Percentiles rank a stretch among this genome's conserved stretches.
Conservation (phyloP, 2,888 invertebrate species). For the Scrobipalpa atriplicella region DNA sequence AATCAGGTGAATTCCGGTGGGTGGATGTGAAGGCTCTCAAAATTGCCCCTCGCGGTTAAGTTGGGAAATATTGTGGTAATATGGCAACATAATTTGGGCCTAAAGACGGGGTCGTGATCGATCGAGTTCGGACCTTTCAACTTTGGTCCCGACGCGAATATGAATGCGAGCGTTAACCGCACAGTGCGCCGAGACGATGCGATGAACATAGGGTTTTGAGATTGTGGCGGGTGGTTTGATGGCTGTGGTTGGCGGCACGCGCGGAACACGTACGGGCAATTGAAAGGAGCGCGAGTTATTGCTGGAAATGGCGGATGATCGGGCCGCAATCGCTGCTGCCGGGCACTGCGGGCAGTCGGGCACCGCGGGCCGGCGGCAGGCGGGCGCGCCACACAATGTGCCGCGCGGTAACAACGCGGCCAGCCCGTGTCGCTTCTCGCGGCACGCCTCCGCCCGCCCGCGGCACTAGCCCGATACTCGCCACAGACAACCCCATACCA, state of each 20-base stretch:
- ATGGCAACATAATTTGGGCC: slow-evolving; percentile 31
- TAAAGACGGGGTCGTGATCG: slow-evolving; percentile 45
- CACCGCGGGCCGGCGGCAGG: slow-evolving; percentile 23
- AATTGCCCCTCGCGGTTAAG: slow-evolving; percentile 67
- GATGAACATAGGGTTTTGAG: slow-evolving; percentile 69
- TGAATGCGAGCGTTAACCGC: slow-evolving; percentile 50
- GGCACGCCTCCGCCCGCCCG: slow-evolving; percentile 51
- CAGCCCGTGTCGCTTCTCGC: slow-evolving; percentile 51
- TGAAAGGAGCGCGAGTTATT: slow-evolving; percentile 75
- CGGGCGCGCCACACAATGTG: slow-evolving; percentile 65
- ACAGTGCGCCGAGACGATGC: slow-evolving; percentile 45
- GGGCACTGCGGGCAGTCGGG: slow-evolving; percentile 47
- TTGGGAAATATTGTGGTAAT: slow-evolving; percentile 42
- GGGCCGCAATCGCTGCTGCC: slow-evolving; percentile 68
- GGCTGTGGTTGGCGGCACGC: slow-evolving; percentile 64
- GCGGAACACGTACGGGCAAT: slow-evolving; percentile 68
- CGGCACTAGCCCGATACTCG: slow-evolving; percentile 36
- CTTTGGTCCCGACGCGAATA: slow-evolving; percentile 44
- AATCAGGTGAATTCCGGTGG: slow-evolving; percentile 66
- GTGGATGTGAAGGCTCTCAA: slow-evolving; percentile 57
- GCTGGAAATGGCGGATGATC: slow-evolving; percentile 69
- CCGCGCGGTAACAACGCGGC: slow-evolving; percentile 52
- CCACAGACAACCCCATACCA: slow-evolving; percentile 39
- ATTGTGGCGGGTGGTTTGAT: slow-evolving; percentile 58
- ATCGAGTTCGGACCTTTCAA: slow-evolving; percentile 41